Base-by-base conservation (phyloP, 2,113 vertebrate genomes). In the Epinephelus moara region DNA sequence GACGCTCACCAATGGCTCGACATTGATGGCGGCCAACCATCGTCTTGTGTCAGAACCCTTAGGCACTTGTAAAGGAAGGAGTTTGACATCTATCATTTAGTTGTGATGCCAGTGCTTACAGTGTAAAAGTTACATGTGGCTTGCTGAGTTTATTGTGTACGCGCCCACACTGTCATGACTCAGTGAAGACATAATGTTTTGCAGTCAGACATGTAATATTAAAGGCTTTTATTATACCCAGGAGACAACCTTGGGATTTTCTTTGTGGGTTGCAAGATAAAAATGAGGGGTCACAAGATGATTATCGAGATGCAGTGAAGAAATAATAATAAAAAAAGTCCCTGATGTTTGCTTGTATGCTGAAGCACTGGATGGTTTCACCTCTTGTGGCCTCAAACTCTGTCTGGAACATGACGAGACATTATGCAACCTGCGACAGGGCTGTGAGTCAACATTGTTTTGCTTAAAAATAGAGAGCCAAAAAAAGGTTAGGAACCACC, bases 311-410 rank as follows among this genome's bases (percentile, higher is more conserved):
- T 13, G 37, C 21, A n/a, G 49, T 15, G 30, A 42, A 33, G 14
- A 84, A 56, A 75, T 37, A n/a, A 4, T 19, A 55, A 74, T 4
- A 59, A 66, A 53, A 52, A 0, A 55, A 59, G 2, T 19, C 53
- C 7, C 23, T n/a, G 4, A 59, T 52, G 3, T 47, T 57, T n/a
- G 4, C 12, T 42, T 30, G 57, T 45, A 70, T 55, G 66, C 33
- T 8, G 4, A 66, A 70, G 66, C 30, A 61, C 12, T 57, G 19
- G n/a, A 73, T 21, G 56, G 27, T 42, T 71, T 84, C 45, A 40
- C 37, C 55, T 76, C 55, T n/a, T 78, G 13, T 59, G 3, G 8
- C 27, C 67, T 50, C 37, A 9, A 69, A 75, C 2, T 60, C 33
- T 37, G 33, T 37, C 33, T 37, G 33, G 10, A 66, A 40, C 21